Percentiles rank a stretch among this genome's conserved stretches.
Evolutionary conservation across 1,140 invertebrate species (phyloP).

Genomic region (Rhopalosiphum padi): DNA sequence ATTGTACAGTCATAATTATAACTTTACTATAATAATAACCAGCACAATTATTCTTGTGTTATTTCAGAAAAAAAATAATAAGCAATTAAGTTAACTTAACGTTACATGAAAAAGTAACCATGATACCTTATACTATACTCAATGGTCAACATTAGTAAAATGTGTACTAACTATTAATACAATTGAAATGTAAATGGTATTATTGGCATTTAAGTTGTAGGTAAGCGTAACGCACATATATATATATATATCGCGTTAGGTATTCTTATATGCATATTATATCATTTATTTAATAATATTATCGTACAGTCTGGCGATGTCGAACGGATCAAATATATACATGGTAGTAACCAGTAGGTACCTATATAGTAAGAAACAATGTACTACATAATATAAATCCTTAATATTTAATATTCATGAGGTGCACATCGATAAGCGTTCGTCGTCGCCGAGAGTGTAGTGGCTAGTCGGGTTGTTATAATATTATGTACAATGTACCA

Average conservation of each 20-base stretch:
- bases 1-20: no score
- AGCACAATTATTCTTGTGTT: no score
- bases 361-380: neutral
- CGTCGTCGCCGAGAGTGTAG: neutral
- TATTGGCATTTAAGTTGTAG: neutral
- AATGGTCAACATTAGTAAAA: no score
- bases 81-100: no score
- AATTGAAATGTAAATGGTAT: no score
- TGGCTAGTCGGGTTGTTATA: neutral
- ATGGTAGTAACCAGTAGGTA: neutral
- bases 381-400: neutral
- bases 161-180: no score
- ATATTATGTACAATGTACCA: neutral
- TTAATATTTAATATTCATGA: conserved; percentile 1
- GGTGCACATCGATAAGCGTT: neutral
- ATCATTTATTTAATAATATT: neutral
- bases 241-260: neutral
- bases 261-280: neutral
- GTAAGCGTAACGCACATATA: neutral
- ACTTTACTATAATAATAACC: no score
- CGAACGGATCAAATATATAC: neutral
- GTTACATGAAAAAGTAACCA: no score
- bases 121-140: no score
- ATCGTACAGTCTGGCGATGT: neutral
- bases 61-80: no score